Conservation (phyloP, 2,113 vertebrate genomes). For the Abramis brama region DNA sequence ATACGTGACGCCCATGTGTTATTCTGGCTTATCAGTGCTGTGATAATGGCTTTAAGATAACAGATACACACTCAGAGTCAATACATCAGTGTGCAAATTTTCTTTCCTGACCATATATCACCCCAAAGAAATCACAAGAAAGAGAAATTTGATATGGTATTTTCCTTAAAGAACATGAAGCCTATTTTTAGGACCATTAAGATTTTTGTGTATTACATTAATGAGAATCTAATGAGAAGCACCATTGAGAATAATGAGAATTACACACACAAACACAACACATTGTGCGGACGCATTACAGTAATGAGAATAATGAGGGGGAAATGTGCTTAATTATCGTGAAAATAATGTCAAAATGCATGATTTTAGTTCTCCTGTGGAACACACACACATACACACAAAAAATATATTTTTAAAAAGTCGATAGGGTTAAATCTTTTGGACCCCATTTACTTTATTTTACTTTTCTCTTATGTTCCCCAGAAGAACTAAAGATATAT, state of each 20-base stretch:
- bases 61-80: not conserved
- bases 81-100: not conserved
- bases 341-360: not conserved
- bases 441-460: not conserved
- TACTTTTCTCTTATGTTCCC: not conserved
- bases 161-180: not conserved
- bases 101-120: not conserved
- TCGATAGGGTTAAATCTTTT: not conserved
- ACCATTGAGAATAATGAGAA: not conserved
- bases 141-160: not conserved
- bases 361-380: no score
- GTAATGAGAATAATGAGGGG: not conserved
- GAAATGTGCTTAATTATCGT: constrained; percentile 12
- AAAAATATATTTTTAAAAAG: not conserved
- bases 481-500: not conserved
- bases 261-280: no score
- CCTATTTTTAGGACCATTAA: not conserved
- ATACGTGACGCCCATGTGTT: not conserved
- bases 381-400: no score
- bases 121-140: not conserved
- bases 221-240: constrained; percentile 19
- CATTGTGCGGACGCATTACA: not conserved
- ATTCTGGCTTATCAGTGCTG: not conserved
- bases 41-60: not conserved
- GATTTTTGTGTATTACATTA: not conserved